Base-by-base conservation (phyloP, 2,888 invertebrate species). In the Vannuccia rotundouncinata region DNA sequence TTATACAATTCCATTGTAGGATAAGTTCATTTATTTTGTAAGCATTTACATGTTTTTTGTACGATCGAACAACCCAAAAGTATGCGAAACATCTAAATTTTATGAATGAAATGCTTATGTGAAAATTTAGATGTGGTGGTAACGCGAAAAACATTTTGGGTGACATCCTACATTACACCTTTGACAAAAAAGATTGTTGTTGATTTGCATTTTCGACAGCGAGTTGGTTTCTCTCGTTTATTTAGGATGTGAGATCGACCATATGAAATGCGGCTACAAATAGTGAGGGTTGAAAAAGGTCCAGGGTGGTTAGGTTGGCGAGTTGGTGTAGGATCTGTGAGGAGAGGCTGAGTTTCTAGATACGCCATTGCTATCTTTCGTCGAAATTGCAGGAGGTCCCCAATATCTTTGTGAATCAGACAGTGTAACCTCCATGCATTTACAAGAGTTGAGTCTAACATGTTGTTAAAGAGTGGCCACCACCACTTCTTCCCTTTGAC, bases 401-500 rank as follows among this genome's bases (percentile, higher is more conserved):
- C 22, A 2, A 2, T 27, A 66, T 66, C 66, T 66, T 66, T 66
- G 22, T 66, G 66, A 66, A 66, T 66, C 22, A 66, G 66, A 66
- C 45, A 45, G 45, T 45, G 45, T 45, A 45, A 45, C 45, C 45
- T 45, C 45, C 5, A 45, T 45, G 45, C 45, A 45, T n/a, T n/a
- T n/a, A n/a, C n/a, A n/a, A n/a, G 45, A 45, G 45, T 45, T 45
- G 45, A 45, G 45, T 45, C 45, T 17, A 45, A 45, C 45, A 45
- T 45, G 45, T 45, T 45, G 45, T 10, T 45, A 17, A 45, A 5
- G 45, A 45, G 45, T 45, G 45, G 45, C 17, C 45, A 45, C 66
- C 66, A 66, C 66, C 66, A 66, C 66, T 66, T 66, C 66, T 66
- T 66, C 66, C 66, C 66, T 66, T 66, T 66, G 66, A 66, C 66